Evolutionary conservation across 2,888 invertebrate genomes (phyloP).

Genomic region (Microctonus brassicae): DNA sequence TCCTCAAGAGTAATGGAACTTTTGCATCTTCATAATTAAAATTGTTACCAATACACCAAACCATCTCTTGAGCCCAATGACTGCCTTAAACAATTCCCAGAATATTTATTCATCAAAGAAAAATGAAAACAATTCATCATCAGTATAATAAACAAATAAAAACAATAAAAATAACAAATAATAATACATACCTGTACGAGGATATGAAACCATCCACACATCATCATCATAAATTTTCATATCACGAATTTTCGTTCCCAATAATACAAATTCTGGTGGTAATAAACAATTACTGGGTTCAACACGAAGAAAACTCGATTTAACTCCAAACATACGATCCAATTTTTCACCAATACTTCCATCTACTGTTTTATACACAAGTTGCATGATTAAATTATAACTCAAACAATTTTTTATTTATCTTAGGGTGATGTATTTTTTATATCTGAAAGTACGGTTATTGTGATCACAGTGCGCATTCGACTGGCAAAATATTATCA

Average conservation of each 20-base stretch:
- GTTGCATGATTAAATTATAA: not conserved
- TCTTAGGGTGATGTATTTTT: too few relatives aligned
- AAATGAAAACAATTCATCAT: not conserved
- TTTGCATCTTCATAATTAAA: constrained; percentile 82
- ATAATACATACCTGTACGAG: constrained; percentile 80
- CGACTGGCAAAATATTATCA: not conserved
- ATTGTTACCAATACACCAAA: constrained; percentile 88
- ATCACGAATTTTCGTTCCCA: constrained; percentile 79
- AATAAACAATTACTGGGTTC: constrained; percentile 80
- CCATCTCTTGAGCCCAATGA: constrained; percentile 95
- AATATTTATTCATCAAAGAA: not conserved
- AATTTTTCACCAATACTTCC: constrained; percentile 74
- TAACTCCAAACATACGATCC: constrained; percentile 78
- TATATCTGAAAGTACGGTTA: too few relatives aligned
- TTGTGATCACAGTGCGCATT: not conserved
- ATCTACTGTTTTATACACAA: constrained; percentile 74
- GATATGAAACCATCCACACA: constrained; percentile 89
- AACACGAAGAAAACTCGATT: constrained; percentile 80
- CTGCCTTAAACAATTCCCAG: constrained; percentile 83
- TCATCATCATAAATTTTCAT: constrained; percentile 82
- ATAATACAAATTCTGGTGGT: constrained; percentile 78
- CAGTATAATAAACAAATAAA: not conserved
- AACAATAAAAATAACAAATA: not conserved
- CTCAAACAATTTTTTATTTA: too few relatives aligned
- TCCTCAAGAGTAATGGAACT: constrained; percentile 73